A percentile compares a stretch with the other conserved stretches of the same genome.
Evolutionary conservation across 2,113 vertebrate genomes (phyloP).

Genomic region (Myotis lucifugus): DNA sequence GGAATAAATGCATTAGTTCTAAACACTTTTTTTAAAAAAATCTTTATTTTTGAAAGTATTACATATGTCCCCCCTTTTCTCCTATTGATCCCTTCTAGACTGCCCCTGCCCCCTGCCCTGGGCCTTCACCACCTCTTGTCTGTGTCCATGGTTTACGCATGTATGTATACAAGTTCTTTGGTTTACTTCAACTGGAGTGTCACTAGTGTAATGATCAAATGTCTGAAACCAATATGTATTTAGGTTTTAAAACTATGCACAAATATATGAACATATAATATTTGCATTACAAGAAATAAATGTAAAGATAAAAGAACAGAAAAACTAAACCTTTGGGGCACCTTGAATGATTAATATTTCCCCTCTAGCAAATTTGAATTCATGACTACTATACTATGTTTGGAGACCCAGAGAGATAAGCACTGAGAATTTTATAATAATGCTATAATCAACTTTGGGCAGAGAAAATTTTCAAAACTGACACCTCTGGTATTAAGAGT

Average conservation of each 20-base stretch:
- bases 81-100: too few relatives aligned
- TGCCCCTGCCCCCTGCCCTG: too few relatives aligned
- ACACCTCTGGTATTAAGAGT: constrained; percentile 44
- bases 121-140: too few relatives aligned
- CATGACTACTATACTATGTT: constrained; percentile 31
- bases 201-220: constrained; percentile 13
- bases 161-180: too few relatives aligned
- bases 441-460: constrained; percentile 64
- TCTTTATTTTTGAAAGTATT: too few relatives aligned
- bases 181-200: constrained; percentile 29
- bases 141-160: too few relatives aligned
- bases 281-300: constrained; percentile 65
- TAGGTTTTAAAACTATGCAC: constrained; percentile 22
- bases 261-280: constrained; percentile 53
- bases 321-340: constrained; percentile 61
- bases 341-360: constrained; percentile 79
- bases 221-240: not conserved
- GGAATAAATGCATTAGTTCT: not conserved
- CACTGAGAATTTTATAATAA: constrained; percentile 69
- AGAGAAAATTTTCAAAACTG: constrained; percentile 66
- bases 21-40: not conserved
- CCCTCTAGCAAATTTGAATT: constrained; percentile 77
- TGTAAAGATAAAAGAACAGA: constrained; percentile 72
- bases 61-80: too few relatives aligned
- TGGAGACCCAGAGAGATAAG: constrained; percentile 61